Evolutionary conservation across 2,113 vertebrate genomes (phyloP).

Genomic region (Uria aalge): DNA sequence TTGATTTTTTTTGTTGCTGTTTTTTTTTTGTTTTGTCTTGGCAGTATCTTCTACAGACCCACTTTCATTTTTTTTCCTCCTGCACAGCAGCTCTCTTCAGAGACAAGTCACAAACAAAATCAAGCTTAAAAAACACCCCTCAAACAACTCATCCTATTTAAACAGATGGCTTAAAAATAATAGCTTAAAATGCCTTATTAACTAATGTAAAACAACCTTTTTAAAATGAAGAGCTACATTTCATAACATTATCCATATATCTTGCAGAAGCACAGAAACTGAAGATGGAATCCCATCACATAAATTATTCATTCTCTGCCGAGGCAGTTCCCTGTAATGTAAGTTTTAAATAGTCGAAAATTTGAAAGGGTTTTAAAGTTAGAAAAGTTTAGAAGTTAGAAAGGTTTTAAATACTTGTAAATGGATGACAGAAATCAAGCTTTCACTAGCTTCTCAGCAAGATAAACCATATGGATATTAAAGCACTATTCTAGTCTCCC

Average conservation of each 20-base stretch:
- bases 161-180: background rate
- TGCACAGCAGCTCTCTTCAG: background rate
- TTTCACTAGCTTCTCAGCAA: background rate
- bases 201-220: background rate
- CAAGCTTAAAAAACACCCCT: background rate
- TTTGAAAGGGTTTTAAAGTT: slow-evolving; percentile 10
- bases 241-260: background rate
- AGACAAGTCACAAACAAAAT: background rate
- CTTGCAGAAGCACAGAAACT: background rate
- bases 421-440: background rate
- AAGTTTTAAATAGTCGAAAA: background rate
- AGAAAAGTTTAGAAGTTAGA: background rate
- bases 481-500: background rate
- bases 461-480: background rate
- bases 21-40: background rate
- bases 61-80: background rate
- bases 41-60: background rate
- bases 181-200: background rate
- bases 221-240: background rate
- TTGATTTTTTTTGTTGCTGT: background rate
- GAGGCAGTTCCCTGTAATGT: background rate
- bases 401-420: background rate
- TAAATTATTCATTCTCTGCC: slow-evolving; percentile 21
- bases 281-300: background rate
- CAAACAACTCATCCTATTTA: background rate